Conservation (phyloP, 1,140 invertebrate species). For the Zaprionus gabonicus region DNA sequence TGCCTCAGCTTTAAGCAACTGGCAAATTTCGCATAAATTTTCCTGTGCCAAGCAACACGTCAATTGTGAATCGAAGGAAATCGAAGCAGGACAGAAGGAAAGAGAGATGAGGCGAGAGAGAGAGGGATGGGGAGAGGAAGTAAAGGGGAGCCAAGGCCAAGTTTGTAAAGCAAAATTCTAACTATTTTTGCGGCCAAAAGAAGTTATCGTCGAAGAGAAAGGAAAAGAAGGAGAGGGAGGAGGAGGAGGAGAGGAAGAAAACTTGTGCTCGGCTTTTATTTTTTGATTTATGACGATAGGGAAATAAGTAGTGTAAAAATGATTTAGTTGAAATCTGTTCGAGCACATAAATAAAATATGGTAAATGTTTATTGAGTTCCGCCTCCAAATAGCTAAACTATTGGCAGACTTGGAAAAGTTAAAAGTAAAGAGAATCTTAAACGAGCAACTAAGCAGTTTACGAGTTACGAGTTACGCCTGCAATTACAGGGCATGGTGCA, state of each 20-base stretch:
- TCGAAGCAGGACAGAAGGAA: not conserved
- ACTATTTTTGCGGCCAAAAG: not conserved
- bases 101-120: not conserved
- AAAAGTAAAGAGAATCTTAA: too few relatives aligned
- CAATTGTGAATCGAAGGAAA: conserved; percentile 5
- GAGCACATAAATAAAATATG: conserved; percentile 5
- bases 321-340: conserved; percentile 6
- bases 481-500: not conserved
- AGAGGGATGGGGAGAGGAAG: too few relatives aligned
- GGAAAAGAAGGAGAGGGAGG: not conserved
- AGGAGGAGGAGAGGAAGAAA: not conserved
- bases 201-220: not conserved
- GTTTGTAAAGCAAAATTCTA: not conserved
- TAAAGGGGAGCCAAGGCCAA: not conserved
- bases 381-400: not conserved
- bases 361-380: not conserved
- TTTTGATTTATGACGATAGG: not conserved
- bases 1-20: not conserved
- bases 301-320: conserved; percentile 5
- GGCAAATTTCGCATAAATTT: conserved; percentile 6
- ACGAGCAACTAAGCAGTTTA: too few relatives aligned
- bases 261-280: not conserved
- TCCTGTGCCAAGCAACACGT: not conserved
- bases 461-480: too few relatives aligned
- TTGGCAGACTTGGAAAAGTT: too few relatives aligned